Evolutionary conservation across 2,797 vertebrate genomes (phyloP), one percentile per base, ranked within the genome.

Genomic region (Mus minutoides): DNA sequence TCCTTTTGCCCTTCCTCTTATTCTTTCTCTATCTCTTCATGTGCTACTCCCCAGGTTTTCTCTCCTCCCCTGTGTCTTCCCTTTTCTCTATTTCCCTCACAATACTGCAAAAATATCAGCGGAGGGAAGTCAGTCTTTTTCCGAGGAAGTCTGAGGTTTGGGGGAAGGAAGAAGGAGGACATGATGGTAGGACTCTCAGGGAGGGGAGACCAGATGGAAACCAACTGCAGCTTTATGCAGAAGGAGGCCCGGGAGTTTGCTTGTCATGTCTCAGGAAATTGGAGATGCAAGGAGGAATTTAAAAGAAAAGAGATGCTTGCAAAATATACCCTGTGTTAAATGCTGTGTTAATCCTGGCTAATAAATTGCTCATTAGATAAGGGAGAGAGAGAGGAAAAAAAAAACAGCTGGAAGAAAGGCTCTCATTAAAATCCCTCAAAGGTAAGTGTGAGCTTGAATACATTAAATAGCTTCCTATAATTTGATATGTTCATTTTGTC

Each of bases 361-460:
- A 91, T 31, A 69, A 78, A 17, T 52, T 91, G 88, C 56, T 80
- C 29, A 6, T 75, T 88, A 92, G 88, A 37, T 71, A 73, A 78
- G 87, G 75, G 49, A 49, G 49, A 46, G 43, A 46, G 43, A 49
- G 49, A 10, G 49, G 86, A 69, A 54, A 40, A 40, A 29, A 64
- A 88, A 92, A 92, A 46, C 52, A 90, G 24, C n/a, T 93, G 78
- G 58, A 97, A 97, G 84, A 86, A 3, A 56, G 8, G 37, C 3
- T 89, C 82, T 93, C 58, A n/a, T 94, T 86, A 84, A 94, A 93
- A 86, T 88, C 54, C 40, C n/a, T 82, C 58, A 76, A 79, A 94
- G 75, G 56, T 86, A 76, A 67, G 14, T 58, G 34, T 93, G 75
- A 95, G 90, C 76, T 88, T 49, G 78, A 96, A 76, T 54, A 34